phyloP scores from a whole-genome alignment of 2,113 vertebrate genomes.

The Tiliqua scincoides region DNA sequence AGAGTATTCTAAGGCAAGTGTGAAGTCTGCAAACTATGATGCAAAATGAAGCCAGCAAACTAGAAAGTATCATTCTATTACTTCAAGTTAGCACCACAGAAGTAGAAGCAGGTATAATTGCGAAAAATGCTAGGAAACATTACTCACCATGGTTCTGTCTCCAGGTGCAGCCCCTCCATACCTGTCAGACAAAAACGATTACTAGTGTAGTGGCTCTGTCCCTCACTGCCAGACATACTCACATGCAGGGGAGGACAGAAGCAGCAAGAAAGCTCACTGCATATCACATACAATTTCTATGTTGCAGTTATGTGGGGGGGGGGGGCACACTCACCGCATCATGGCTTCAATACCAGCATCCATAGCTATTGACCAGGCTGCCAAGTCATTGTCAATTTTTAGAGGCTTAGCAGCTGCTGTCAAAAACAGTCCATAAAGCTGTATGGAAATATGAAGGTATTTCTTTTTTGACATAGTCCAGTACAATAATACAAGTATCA shows the following conservation, averaged over 20 bases:
- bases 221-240: background rate
- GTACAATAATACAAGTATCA: background rate
- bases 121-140: background rate
- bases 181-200: slow-evolving; percentile 57
- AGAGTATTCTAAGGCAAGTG: background rate
- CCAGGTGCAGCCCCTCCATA: slow-evolving; percentile 85
- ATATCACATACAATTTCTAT: background rate
- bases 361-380: slow-evolving; percentile 86
- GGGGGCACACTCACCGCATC: slow-evolving; percentile 77
- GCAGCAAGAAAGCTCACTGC: background rate
- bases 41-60: background rate
- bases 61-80: background rate
- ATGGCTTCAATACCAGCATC: slow-evolving; percentile 89
- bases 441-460: background rate
- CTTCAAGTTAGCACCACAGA: background rate
- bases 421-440: slow-evolving; percentile 94
- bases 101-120: background rate
- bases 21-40: background rate
- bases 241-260: background rate
- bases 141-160: slow-evolving; percentile 87
- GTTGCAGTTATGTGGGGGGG: background rate
- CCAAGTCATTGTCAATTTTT: slow-evolving; percentile 52
- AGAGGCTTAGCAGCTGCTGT: slow-evolving; percentile 85
- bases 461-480: rapidly evolving
- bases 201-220: background rate